phyloP scores from a whole-genome alignment of 2,888 invertebrate genomes.

The Cacoxenus indagator region DNA sequence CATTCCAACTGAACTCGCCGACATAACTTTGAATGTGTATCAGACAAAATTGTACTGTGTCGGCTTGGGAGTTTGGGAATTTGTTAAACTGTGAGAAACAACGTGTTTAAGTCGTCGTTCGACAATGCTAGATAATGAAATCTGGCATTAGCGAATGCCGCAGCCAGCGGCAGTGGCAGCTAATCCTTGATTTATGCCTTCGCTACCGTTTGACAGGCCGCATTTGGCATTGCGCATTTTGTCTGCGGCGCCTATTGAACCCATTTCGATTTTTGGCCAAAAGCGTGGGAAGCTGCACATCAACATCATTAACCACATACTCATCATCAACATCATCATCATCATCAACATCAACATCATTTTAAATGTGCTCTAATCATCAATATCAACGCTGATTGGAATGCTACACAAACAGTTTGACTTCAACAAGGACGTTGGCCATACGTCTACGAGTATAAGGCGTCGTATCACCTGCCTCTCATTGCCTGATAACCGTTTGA shows the following conservation, averaged over 20 bases:
- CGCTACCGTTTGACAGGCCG: slow-evolving; percentile 59
- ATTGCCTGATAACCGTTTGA: slow-evolving; percentile 52
- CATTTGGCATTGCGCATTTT: slow-evolving; percentile 21
- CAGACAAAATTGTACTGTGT: slow-evolving; percentile 30
- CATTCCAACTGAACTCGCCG: slow-evolving; percentile 56
- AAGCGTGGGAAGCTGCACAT: slow-evolving; percentile 10
- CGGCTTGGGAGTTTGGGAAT: slow-evolving; percentile 44
- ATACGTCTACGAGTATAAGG: too few species aligned
- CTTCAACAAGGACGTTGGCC: too few species aligned
- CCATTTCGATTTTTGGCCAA: slow-evolving; percentile 36
- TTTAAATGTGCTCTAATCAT: neutral
- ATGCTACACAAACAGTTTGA: too few species aligned
- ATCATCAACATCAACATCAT: neutral
- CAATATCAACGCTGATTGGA: neutral
- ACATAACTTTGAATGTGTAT: slow-evolving; percentile 20
- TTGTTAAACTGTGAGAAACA: slow-evolving; percentile 33
- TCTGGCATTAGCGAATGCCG: neutral
- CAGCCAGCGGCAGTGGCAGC: neutral
- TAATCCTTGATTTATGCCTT: slow-evolving; percentile 59
- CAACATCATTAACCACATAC: neutral
- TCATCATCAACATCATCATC: neutral
- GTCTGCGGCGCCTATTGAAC: slow-evolving; percentile 58
- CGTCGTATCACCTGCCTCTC: too few species aligned
- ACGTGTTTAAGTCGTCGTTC: neutral
- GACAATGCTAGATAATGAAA: neutral